phyloP scores from a whole-genome alignment of 2,113 vertebrate species.

The Brienomyrus brachyistius region DNA sequence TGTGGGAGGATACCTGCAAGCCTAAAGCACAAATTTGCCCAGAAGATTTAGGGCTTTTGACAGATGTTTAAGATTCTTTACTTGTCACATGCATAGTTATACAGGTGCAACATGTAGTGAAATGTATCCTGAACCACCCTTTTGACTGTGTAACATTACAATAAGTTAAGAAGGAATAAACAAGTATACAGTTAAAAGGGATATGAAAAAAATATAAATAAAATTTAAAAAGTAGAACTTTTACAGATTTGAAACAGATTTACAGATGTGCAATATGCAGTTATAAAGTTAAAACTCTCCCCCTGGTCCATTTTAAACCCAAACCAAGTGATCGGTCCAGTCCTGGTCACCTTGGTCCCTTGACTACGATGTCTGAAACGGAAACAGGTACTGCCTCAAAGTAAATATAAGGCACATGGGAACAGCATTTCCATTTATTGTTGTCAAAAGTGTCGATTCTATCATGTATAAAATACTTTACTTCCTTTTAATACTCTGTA shows the following conservation, averaged over 20 bases:
- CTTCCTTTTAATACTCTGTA: not conserved
- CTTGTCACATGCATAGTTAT: too few species aligned
- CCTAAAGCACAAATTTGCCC: not conserved
- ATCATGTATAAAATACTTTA: not conserved
- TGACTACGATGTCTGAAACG: not conserved
- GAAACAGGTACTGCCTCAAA: not conserved
- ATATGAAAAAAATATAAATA: too few species aligned
- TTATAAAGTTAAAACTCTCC: not conserved
- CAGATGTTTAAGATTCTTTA: not conserved
- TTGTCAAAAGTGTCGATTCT: not conserved
- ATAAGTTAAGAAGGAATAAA: too few species aligned
- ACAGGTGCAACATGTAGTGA: too few species aligned
- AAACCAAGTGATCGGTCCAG: not conserved
- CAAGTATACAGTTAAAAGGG: too few species aligned
- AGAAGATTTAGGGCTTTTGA: not conserved
- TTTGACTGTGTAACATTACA: too few species aligned
- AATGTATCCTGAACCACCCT: too few species aligned
- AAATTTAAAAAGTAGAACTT: too few species aligned
- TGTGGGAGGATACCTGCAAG: not conserved
- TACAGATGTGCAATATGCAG: too few species aligned
- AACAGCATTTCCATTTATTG: not conserved
- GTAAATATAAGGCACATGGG: not conserved
- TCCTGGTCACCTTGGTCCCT: not conserved
- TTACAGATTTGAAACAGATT: too few species aligned
- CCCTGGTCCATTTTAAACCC: not conserved